Conservation (phyloP, 1,140 invertebrate genomes). For the Melanaphis sacchari region DNA sequence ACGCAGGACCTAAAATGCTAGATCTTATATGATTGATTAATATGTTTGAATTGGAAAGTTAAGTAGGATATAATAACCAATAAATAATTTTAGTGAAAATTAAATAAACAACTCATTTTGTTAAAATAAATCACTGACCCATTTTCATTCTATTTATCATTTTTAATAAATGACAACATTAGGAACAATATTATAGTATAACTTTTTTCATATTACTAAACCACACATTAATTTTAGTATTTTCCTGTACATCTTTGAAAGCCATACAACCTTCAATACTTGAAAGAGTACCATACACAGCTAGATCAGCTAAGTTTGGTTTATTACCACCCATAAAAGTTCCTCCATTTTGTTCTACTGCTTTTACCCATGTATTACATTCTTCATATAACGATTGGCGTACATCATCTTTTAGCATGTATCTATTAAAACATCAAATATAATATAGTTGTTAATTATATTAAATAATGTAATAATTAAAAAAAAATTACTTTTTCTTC, state of each 20-base stretch:
- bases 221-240: constrained; percentile 75
- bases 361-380: constrained; percentile 80
- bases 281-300: constrained; percentile 90
- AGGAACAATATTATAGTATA: constrained; percentile 66
- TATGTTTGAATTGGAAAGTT: not conserved
- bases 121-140: not conserved
- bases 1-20: not conserved
- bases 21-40: not conserved
- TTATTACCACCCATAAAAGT: constrained; percentile 83
- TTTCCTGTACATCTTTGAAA: constrained; percentile 81
- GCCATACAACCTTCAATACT: constrained; percentile 95
- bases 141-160: not conserved
- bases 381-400: constrained; percentile 89
- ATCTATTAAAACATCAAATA: constrained; percentile 66
- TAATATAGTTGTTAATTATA: not conserved
- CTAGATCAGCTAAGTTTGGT: constrained; percentile 92
- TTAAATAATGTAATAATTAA: not conserved
- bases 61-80: not conserved
- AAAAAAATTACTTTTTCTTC: constrained; percentile 74
- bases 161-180: not conserved
- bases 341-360: constrained; percentile 73
- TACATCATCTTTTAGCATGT: constrained; percentile 88
- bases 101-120: not conserved
- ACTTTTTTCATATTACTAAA: constrained; percentile 67
- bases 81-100: not conserved